A percentile compares a stretch with the other conserved stretches of the same genome.
phyloP scores from a whole-genome alignment of 2,113 vertebrate genomes.

The rat (Rattus norvegicus) region DNA sequence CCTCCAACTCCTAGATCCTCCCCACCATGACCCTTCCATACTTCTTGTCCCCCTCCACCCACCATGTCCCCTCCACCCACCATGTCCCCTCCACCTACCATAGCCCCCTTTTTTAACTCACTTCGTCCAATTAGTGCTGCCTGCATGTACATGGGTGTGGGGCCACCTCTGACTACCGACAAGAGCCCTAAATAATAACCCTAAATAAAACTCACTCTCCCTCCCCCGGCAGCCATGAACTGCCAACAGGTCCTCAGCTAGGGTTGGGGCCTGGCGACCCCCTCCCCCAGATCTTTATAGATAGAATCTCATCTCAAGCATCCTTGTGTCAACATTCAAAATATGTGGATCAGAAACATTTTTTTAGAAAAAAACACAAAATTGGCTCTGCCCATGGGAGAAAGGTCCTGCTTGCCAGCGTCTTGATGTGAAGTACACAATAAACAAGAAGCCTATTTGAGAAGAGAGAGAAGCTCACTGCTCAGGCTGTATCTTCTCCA shows the following conservation, averaged over 20 bases:
- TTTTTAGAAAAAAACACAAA: not conserved
- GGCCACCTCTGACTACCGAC: not conserved
- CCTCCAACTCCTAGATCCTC: too few relatives aligned
- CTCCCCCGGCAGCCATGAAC: not conserved
- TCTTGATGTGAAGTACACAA: not conserved
- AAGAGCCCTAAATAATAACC: not conserved
- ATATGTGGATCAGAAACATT: not conserved
- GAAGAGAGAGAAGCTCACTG: not conserved
- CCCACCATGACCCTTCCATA: too few relatives aligned
- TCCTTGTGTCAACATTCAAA: not conserved
- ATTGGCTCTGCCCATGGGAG: not conserved
- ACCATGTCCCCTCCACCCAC: too few relatives aligned
- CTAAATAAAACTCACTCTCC: not conserved
- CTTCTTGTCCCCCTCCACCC: too few relatives aligned
- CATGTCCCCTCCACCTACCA: too few relatives aligned
- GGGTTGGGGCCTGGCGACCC: not conserved
- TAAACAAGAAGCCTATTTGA: not conserved
- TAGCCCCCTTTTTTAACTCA: not conserved
- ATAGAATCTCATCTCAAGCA: not conserved
- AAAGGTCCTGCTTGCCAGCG: not conserved
- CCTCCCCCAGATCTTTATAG: not conserved
- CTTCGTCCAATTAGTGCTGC: not conserved
- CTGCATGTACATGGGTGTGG: not conserved
- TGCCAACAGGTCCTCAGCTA: not conserved
- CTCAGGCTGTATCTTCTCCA: conserved; percentile 1